phyloP scores from a whole-genome alignment of 2,888 invertebrate species.

The Furcula furcula region DNA sequence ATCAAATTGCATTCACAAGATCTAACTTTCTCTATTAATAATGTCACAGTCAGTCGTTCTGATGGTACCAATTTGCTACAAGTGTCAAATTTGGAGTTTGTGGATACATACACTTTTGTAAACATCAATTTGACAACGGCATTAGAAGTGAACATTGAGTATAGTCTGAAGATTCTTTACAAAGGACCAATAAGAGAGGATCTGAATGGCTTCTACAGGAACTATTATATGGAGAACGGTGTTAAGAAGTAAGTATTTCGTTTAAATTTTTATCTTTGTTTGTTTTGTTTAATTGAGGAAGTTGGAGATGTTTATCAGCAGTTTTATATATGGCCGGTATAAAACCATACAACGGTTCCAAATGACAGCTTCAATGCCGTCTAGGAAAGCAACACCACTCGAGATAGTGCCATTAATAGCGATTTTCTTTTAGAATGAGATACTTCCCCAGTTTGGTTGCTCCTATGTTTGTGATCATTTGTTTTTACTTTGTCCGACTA shows the following conservation, averaged over 20 bases:
- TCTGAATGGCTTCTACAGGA: slow-evolving; percentile 83
- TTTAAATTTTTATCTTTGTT: background rate
- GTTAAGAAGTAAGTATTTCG: slow-evolving; percentile 72
- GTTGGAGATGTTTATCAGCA: background rate
- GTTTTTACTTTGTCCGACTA: no score
- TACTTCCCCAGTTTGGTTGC: no score
- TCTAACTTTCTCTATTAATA: slow-evolving; percentile 41
- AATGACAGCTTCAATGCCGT: no score
- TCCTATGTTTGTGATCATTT: no score
- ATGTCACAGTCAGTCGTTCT: slow-evolving; percentile 38
- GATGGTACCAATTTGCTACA: background rate
- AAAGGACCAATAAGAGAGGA: slow-evolving; percentile 78
- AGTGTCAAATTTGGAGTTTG: slow-evolving; percentile 38
- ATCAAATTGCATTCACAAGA: slow-evolving; percentile 69
- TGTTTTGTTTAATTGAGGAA: background rate
- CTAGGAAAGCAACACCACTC: no score
- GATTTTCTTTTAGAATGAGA: no score
- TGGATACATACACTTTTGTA: slow-evolving; percentile 67
- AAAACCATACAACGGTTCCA: no score
- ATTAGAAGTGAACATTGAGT: slow-evolving; percentile 54
- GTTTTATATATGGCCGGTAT: no score
- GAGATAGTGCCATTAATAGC: no score
- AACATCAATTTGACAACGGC: slow-evolving; percentile 62
- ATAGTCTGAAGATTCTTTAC: slow-evolving; percentile 77
- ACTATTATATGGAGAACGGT: slow-evolving; percentile 75